phyloP scores from a whole-genome alignment of 1,140 invertebrate species.

The Drosophila miranda region DNA sequence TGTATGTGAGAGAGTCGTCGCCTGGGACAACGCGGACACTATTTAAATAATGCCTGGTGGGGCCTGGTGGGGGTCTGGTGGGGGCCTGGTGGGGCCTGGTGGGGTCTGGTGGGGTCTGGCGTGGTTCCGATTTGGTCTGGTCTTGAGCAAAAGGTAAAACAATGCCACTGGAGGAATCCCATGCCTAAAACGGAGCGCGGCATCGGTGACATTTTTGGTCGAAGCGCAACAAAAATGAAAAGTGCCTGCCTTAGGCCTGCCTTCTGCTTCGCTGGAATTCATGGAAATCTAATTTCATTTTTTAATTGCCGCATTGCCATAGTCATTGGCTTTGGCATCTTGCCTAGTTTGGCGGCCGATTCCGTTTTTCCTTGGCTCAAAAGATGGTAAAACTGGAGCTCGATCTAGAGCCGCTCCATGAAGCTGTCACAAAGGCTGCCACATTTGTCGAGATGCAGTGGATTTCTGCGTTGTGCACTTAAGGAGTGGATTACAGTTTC shows the following conservation, averaged over 20 bases:
- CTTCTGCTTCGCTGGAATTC: constrained; percentile 48
- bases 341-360: constrained; percentile 18
- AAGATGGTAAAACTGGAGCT: constrained; percentile 31
- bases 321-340: constrained; percentile 27
- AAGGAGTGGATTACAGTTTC: constrained; percentile 21
- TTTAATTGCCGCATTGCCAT: constrained; percentile 53
- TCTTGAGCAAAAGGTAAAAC: constrained; percentile 31
- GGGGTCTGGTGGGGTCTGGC: not conserved
- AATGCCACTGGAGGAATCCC: constrained; percentile 52
- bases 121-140: not conserved
- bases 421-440: constrained; percentile 21
- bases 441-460: constrained; percentile 17
- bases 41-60: constrained; percentile 46
- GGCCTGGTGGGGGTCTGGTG: not conserved
- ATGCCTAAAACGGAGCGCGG: constrained; percentile 24
- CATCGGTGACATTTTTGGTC: constrained; percentile 49
- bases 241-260: constrained; percentile 25
- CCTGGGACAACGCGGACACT: constrained; percentile 11
- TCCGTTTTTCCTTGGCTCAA: not conserved
- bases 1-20: constrained; percentile 34
- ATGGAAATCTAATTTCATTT: constrained; percentile 73
- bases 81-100: constrained; percentile 17
- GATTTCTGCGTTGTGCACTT: constrained; percentile 39
- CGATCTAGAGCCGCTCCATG: not conserved
- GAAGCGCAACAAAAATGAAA: constrained; percentile 58